Evolutionary conservation across 1,140 invertebrate genomes (phyloP), one percentile per base, ranked within the genome.

Genomic region (Oryctes rhinoceros): DNA sequence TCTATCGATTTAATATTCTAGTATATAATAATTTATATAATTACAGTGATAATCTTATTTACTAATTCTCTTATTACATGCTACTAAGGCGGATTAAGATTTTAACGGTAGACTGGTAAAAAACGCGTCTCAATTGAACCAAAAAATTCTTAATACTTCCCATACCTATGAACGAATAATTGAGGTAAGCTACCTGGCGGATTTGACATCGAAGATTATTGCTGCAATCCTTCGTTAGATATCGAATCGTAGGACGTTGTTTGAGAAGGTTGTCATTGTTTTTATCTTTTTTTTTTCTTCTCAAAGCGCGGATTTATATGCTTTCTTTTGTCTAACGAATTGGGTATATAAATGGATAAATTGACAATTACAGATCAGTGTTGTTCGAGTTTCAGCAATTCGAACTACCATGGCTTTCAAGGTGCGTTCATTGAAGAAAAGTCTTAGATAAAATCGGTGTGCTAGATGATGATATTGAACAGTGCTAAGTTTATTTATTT

Each of bases 301-400:
- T 59, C 15, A 59, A n/a, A 59, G 15, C 3, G 5, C 13, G 11
- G 15, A 59, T n/a, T 59, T 59, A 18, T 18, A 59, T 59, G 53
- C 53, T 59, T 59, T 59, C 53, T 59, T 59, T 59, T 59, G 53
- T 59, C 53, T 59, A 59, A 59, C 53, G 53, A n/a, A n/a, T 59
- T 59, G 53, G 53, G 15, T 59, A 59, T 59, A 59, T 59, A 59
- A 59, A 59, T 59, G 13, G 53, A 6, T n/a, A 15, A 6, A 59
- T 59, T 59, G 15, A 13, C 11, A 59, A 59, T 59, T 59, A 0
- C 13, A 18, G 18, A 59, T 18, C 53, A 59, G 53, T 59, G 53
- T 18, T 59, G 53, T 59, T 59, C 53, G 53, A 59, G 53, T 59
- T 59, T 59, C 15, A 4, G 53, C 18, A 59, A 59, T 59, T 59